Evolutionary conservation across 2,797 vertebrate species (phyloP).

Genomic region (Mionectes olivaceus): DNA sequence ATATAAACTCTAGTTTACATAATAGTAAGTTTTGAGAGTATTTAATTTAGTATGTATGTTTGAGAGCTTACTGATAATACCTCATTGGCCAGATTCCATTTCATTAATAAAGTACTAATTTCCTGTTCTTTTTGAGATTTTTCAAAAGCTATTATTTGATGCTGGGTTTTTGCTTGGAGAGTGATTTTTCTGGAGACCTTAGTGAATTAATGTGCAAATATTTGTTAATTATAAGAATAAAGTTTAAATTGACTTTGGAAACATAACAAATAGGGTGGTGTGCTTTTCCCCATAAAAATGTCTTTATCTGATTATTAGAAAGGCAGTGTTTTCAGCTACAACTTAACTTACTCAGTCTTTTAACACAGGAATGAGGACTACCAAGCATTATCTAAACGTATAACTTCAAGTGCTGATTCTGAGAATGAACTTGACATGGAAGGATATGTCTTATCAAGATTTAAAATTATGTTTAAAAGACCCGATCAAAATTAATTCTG

Average conservation of each 20-base stretch:
- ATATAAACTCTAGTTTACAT: not conserved
- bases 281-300: not conserved
- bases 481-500: constrained; percentile 65
- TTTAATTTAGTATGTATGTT: not conserved
- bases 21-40: not conserved
- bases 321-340: not conserved
- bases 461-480: not conserved
- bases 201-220: not conserved
- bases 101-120: not conserved
- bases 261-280: not conserved
- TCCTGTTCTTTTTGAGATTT: not conserved
- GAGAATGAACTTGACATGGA: constrained; percentile 46
- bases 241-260: not conserved
- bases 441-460: constrained; percentile 72
- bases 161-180: not conserved
- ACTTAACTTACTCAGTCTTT: constrained; percentile 20
- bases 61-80: not conserved
- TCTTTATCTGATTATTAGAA: not conserved
- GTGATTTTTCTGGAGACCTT: not conserved
- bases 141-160: not conserved
- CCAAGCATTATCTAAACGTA: constrained; percentile 28
- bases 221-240: not conserved
- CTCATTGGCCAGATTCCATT: not conserved
- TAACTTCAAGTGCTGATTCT: constrained; percentile 61
- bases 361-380: constrained; percentile 2